Percentiles rank a stretch among this genome's conserved stretches.
phyloP scores from a whole-genome alignment of 2,113 vertebrate genomes.

The Centrocercus urophasianus region DNA sequence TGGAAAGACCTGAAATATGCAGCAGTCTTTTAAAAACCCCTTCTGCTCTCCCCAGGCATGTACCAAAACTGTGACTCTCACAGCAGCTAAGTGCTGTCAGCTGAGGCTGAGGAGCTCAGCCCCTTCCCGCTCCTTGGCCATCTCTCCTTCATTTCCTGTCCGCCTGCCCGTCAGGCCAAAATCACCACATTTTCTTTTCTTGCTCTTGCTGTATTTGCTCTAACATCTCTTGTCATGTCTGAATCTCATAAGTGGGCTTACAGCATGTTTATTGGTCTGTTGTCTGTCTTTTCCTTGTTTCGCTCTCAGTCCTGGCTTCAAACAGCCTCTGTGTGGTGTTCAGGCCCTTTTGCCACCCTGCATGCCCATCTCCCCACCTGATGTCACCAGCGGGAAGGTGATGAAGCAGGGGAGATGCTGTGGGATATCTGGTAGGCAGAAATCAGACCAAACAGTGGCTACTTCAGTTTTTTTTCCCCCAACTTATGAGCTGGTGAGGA shows the following conservation, averaged over 20 bases:
- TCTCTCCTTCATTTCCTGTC: neutral
- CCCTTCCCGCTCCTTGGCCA: accelerated
- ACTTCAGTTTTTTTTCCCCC: neutral
- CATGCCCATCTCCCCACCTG: neutral
- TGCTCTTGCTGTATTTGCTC: neutral
- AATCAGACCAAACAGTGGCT: neutral
- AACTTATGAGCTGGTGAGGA: neutral
- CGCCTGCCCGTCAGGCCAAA: neutral
- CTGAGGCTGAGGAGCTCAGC: accelerated
- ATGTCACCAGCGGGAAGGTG: neutral
- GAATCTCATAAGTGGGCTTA: neutral
- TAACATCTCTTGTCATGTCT: neutral
- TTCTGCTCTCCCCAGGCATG: neutral
- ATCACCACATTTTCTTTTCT: neutral
- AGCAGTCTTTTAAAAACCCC: neutral
- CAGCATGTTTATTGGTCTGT: neutral
- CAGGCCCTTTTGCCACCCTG: neutral
- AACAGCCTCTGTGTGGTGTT: accelerated
- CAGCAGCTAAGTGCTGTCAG: neutral
- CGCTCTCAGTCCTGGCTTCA: neutral
- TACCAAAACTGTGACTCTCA: neutral
- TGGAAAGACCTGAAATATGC: neutral
- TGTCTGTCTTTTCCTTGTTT: neutral
- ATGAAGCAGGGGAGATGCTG: neutral
- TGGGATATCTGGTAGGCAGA: neutral